Percentiles rank a stretch among this genome's conserved stretches.
Conservation (phyloP, 2,888 invertebrate species). For the Parochlus steinenii region DNA sequence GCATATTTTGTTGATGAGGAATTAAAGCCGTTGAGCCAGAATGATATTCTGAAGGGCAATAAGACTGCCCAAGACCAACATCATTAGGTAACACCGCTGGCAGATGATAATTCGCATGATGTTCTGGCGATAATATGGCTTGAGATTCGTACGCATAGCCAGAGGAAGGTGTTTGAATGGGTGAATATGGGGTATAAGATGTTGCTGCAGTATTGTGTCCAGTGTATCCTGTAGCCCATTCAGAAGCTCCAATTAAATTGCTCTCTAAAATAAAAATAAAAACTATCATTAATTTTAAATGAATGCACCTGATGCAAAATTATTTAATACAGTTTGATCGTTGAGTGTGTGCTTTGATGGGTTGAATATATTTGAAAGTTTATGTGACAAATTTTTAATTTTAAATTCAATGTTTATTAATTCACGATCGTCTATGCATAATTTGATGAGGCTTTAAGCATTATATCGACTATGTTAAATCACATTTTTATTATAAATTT, state of each 20-base stretch:
- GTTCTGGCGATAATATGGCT: no score
- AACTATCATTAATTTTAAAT: constrained; percentile 3
- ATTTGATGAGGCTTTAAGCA: no score
- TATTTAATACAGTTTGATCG: not conserved
- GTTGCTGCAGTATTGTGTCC: constrained; percentile 33
- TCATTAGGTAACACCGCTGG: constrained; percentile 9
- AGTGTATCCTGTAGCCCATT: constrained; percentile 44
- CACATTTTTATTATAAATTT: no score
- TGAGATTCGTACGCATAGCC: constrained; percentile 15
- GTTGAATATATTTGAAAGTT: no score
- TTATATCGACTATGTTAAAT: no score
- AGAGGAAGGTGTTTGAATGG: constrained; percentile 32
- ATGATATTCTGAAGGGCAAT: constrained; percentile 8
- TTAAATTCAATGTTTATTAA: no score
- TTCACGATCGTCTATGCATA: no score
- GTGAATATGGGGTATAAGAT: constrained; percentile 35
- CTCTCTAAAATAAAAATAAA: constrained; percentile 29
- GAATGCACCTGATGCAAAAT: not conserved
- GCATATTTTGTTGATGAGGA: constrained; percentile 4
- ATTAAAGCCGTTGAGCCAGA: not conserved
- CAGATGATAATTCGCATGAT: constrained; percentile 5
- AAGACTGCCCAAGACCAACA: not conserved
- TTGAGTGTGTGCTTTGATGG: no score
- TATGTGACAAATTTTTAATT: no score
- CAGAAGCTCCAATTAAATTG: constrained; percentile 42